Evolutionary conservation across 1,140 invertebrate species (phyloP), one percentile per base, ranked within the genome.

Genomic region (Dryas iulia): DNA sequence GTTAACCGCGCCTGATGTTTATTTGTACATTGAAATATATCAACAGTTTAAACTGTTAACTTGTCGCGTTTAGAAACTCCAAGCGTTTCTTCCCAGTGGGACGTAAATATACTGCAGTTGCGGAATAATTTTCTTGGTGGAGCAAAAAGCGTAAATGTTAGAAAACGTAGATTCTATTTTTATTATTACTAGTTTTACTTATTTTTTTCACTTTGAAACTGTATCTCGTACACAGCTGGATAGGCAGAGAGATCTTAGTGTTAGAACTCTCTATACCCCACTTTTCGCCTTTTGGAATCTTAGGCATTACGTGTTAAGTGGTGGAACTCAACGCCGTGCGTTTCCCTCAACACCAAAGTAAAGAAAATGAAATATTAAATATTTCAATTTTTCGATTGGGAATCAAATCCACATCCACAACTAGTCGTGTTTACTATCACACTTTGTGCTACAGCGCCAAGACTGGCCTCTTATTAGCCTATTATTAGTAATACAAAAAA

Each of bases 51-150:
- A 47, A 47, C 18, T 59, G 58, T 59, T 26, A 35, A 59, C 58
- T 33, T 21, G 30, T 35, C 39, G 58, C 10, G 58, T 35, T 25
- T 24, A 18, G 30, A 33, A 59, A 59, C 30, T 47, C 8, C 39
- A 47, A 33, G 30, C 58, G 10, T 28, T 59, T 33, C 30, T 33
- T 47, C 58, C 6, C 58, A 59, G 58, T 59, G 30, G 58, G 58
- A 59, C 58, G 33, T 59, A 30, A 59, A 35, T 59, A 35, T 35
- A 33, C 14, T 59, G 58, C n/a, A 28, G 33, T 8, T 59, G 39
- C 14, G 1, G 33, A 35, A 35, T 35, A 35, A 14, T 47, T 47
- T 21, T 21, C 39, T 47, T 21, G 1, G 7, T 47, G 10, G 18
- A 0, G 8, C 39, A 47, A 47, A 47, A 47, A 47, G 18, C 8